A percentile compares a stretch with the other conserved stretches of the same genome.
Conservation (phyloP, 1,140 invertebrate genomes). For the Probaryconus sp. region DNA sequence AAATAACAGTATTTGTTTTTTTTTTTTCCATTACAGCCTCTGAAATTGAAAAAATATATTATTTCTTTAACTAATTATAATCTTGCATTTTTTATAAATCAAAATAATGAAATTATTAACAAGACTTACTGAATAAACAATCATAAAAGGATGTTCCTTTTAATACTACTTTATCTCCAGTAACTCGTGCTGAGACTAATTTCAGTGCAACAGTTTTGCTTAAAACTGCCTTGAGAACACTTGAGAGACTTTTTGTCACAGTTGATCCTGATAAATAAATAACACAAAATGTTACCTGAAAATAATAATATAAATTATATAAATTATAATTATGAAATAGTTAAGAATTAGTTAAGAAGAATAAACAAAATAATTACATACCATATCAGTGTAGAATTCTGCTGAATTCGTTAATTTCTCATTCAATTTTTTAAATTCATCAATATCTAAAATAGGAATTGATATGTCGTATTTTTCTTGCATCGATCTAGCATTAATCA, state of each 20-base stretch:
- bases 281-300: not conserved
- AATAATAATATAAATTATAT: no score
- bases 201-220: conserved; percentile 1
- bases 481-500: no score
- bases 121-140: conserved; percentile 10
- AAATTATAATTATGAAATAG: no score
- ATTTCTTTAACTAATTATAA: not conserved
- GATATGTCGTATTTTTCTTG: no score
- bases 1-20: not conserved
- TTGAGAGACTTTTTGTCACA: conserved; percentile 7
- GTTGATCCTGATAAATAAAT: conserved; percentile 3
- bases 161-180: conserved; percentile 3
- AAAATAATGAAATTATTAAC: no score
- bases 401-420: no score
- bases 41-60: conserved; percentile 10
- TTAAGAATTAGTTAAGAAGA: no score
- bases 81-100: not conserved
- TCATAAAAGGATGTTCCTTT: conserved; percentile 1
- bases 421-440: no score
- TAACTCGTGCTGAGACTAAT: not conserved
- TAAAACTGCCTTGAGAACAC: not conserved
- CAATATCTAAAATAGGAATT: no score
- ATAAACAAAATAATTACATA: no score
- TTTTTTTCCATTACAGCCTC: conserved; percentile 7
- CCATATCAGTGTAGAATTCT: no score